Base-by-base conservation (phyloP, 2,113 vertebrate genomes). In the Sceloporus tristichus region DNA sequence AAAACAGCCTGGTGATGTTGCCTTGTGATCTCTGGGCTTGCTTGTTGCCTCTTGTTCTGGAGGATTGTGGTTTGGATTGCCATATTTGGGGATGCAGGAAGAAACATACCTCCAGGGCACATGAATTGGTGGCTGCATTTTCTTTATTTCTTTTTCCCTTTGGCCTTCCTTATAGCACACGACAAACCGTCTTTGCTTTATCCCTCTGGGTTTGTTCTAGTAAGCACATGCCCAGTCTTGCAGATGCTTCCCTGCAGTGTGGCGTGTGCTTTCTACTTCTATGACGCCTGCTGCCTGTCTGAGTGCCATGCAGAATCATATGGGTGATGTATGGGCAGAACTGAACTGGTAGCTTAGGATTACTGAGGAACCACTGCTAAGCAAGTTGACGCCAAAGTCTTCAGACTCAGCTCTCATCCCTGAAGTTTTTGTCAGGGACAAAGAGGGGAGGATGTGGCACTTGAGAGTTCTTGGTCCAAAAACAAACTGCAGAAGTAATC, bases 151-250 rank as follows among this genome's bases (percentile, higher is more conserved):
- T 71, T 54, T 34, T 23, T 81, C 38, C 13, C 21, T 9, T 40
- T 16, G 78, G 56, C 53, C 18, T 75, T 74, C 10, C 14, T 62
- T n/a, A 3, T 23, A 29, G 66, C 78, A 56, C 8, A n/a, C 9
- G 5, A 68, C 34, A 73, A 8, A 8, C 1, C 23, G 7, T 42
- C n/a, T 79, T 21, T 25, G 11, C 48, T 88, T 82, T 53, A 82
- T 77, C 73, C 80, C 86, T 29, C 9, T 9, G 79, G 56, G 71
- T 66, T 82, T 76, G 79, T 82, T 88, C 27, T 77, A 66, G 59
- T 29, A 53, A 77, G 62, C 34, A 62, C 86, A 87, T 76, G 86
- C 56, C 86, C 62, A 23, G 42, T 87, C 86, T 83, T 88, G 87
- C 40, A 83, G 80, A 25, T 4, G 11, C n/a, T 59, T 77, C 21